Conservation (phyloP, 2,888 invertebrate genomes). For the Volucella inanis region DNA sequence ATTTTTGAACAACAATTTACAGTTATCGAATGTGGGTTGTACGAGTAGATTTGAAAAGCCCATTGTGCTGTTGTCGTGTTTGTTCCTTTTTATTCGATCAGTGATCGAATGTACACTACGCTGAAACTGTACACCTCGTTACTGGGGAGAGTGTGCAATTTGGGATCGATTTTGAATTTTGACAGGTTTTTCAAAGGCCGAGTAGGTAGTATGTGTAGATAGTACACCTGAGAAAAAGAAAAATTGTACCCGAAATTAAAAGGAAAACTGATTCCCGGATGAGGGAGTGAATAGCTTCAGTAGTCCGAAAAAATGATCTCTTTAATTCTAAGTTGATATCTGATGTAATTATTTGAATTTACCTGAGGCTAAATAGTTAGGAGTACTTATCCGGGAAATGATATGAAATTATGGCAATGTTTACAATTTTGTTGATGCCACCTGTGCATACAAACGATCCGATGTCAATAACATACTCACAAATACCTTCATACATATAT, state of each 20-base stretch:
- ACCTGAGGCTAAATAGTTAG: background rate
- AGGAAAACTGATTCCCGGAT: constrained; percentile 69
- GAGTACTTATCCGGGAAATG: no score
- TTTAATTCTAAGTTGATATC: constrained; percentile 18
- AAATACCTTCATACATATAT: no score
- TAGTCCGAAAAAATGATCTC: constrained; percentile 48
- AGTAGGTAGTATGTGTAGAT: background rate
- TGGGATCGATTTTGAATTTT: constrained; percentile 67
- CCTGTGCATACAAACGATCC: no score
- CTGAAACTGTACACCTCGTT: constrained; percentile 65
- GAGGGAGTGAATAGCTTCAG: constrained; percentile 42
- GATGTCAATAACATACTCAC: no score
- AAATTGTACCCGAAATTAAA: background rate
- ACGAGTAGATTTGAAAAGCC: constrained; percentile 44
- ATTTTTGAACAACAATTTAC: constrained; percentile 62
- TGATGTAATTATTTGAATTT: background rate
- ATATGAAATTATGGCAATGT: no score
- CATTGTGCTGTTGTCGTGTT: constrained; percentile 52
- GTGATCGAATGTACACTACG: constrained; percentile 37
- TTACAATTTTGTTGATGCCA: no score
- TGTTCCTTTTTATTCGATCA: constrained; percentile 5
- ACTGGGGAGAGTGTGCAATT: constrained; percentile 57
- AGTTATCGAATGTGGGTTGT: constrained; percentile 71
- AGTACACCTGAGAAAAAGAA: constrained; percentile 49
- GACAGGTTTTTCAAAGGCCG: constrained; percentile 54